Evolutionary conservation across 1,140 invertebrate genomes (phyloP).

Genomic region (Eufriesea mexicana): DNA sequence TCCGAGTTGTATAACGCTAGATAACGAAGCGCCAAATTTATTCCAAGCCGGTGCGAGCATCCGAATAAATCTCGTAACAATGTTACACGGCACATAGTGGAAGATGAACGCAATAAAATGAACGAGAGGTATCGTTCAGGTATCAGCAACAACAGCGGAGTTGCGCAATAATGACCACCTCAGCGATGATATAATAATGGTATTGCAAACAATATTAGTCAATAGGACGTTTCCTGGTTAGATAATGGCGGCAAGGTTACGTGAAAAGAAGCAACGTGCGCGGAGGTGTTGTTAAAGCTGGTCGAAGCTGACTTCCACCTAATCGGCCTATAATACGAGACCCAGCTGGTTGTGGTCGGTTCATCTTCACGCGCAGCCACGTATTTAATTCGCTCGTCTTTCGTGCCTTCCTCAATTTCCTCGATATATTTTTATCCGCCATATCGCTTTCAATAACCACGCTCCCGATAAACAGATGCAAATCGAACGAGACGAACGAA

Average conservation of each 20-base stretch:
- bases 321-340: slow-evolving; percentile 22
- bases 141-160: slow-evolving; percentile 26
- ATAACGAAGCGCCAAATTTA: no score
- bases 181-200: slow-evolving; percentile 47
- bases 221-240: slow-evolving; percentile 55
- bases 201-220: slow-evolving; percentile 56
- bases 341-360: not conserved
- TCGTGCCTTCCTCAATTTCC: not conserved
- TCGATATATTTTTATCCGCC: not conserved
- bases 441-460: not conserved
- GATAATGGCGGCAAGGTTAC: slow-evolving; percentile 50
- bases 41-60: no score
- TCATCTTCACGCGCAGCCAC: not conserved
- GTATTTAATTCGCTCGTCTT: slow-evolving; percentile 18
- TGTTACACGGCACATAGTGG: no score
- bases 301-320: slow-evolving; percentile 17
- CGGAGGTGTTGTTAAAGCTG: slow-evolving; percentile 30
- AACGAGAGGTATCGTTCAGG: not conserved
- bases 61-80: no score
- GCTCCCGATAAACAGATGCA: no score
- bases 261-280: slow-evolving; percentile 35
- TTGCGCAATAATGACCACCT: slow-evolving; percentile 47
- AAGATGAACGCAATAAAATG: no score
- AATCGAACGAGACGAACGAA: not conserved
- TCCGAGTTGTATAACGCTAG: no score